phyloP scores from a whole-genome alignment of 2,113 vertebrate species.

The Tyrannus savana region DNA sequence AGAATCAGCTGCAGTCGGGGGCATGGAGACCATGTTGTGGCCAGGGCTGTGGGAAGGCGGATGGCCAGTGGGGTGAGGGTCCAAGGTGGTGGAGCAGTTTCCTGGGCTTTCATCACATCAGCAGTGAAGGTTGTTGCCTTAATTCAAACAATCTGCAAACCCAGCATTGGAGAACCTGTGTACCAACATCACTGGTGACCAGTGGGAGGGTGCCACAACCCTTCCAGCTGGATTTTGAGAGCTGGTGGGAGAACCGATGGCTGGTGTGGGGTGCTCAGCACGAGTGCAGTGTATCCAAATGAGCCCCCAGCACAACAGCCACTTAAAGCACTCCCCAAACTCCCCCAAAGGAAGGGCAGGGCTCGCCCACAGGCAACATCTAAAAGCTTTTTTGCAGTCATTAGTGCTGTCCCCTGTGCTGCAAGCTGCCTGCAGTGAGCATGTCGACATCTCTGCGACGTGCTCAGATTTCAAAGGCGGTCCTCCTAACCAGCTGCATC shows the following conservation, averaged over 20 bases:
- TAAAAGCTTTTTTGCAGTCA: constrained; percentile 61
- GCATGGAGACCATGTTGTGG: accelerated
- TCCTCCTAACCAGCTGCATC: constrained; percentile 82
- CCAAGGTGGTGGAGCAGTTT: neutral
- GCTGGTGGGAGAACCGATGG: neutral
- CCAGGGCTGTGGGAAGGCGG: neutral
- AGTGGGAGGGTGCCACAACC: neutral
- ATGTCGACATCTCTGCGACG: constrained; percentile 67
- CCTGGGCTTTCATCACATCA: neutral
- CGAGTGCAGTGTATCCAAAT: neutral
- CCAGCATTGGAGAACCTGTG: accelerated
- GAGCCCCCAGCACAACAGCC: neutral
- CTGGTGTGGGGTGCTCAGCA: neutral
- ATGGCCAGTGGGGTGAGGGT: neutral
- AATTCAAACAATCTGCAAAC: neutral
- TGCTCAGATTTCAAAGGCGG: constrained; percentile 88
- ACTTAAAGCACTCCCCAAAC: constrained; percentile 15
- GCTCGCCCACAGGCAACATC: neutral
- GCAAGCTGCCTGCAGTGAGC: constrained; percentile 71
- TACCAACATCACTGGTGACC: accelerated
- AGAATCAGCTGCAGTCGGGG: neutral
- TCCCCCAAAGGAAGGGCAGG: neutral
- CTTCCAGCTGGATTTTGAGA: neutral
- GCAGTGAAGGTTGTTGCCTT: neutral
- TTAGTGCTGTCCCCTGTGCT: constrained; percentile 69